Evolutionary conservation across 2,113 vertebrate species (phyloP).

Genomic region (Bungarus multicinctus): DNA sequence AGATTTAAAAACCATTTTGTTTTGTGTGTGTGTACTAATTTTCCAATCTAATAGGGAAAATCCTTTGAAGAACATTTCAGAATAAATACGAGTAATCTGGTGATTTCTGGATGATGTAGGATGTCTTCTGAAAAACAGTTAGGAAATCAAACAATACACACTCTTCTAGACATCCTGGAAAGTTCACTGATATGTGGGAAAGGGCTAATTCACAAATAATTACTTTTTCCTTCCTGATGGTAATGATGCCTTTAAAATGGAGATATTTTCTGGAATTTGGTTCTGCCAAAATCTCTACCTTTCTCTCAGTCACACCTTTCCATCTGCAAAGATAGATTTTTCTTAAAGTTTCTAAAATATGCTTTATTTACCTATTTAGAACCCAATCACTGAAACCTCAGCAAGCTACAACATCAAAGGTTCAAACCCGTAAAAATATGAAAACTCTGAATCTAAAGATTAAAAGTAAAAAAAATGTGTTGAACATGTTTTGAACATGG

Average conservation of each 20-base stretch:
- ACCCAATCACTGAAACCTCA: background rate
- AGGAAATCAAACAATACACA: background rate
- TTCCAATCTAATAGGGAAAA: background rate
- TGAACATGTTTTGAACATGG: background rate
- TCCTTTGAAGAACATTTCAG: background rate
- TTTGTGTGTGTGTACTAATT: background rate
- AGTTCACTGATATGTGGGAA: slow-evolving; percentile 21
- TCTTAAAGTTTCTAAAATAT: background rate
- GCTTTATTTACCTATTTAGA: background rate
- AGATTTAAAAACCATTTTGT: background rate
- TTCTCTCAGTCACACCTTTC: background rate
- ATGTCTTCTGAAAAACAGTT: background rate
- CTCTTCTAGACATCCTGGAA: background rate
- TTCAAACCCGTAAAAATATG: background rate
- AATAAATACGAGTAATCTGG: background rate
- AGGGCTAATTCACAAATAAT: background rate
- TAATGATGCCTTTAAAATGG: background rate
- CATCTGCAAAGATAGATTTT: background rate
- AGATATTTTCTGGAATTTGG: background rate
- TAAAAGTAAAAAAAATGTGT: background rate
- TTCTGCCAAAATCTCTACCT: background rate
- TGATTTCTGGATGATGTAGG: background rate
- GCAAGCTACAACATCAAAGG: no score
- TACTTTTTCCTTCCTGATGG: background rate
- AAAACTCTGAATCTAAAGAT: background rate